These are phyloP conservation scores for Panonychus citri DNA, from an alignment of 1,140 invertebrate genomes.

Conservation along the genomic window DNA sequence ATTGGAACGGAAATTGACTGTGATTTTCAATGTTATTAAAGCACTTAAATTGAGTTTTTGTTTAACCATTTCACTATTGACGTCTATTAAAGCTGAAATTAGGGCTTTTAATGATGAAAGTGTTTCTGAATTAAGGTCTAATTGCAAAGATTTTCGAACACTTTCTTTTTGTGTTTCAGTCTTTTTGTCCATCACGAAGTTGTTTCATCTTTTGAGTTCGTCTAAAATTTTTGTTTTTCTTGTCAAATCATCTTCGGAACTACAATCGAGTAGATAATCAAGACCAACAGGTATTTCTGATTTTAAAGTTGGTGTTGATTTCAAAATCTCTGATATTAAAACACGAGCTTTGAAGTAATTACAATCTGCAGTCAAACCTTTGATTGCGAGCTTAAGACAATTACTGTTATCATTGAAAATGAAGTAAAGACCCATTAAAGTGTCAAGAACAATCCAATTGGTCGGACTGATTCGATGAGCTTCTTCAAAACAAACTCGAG, in stretches of 20 bases:
- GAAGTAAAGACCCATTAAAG: slow-evolving; percentile 8
- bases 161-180: background rate
- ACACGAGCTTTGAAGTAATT: slow-evolving; percentile 1
- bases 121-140: background rate
- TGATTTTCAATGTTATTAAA: no score
- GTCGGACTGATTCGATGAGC: slow-evolving; percentile 1
- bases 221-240: background rate
- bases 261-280: slow-evolving; percentile 6
- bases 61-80: no score
- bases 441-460: slow-evolving; percentile 11
- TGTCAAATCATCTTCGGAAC: background rate
- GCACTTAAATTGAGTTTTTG: no score
- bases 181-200: background rate
- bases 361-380: background rate
- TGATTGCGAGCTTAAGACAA: slow-evolving; percentile 2
- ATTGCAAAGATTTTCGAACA: background rate
- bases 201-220: background rate
- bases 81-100: background rate
- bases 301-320: slow-evolving; percentile 3
- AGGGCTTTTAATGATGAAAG: background rate
- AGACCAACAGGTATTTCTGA: slow-evolving; percentile 3
- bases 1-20: no score
- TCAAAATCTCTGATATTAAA: slow-evolving; percentile 3
- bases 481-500: slow-evolving; percentile 9
- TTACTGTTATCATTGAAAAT: slow-evolving; percentile 3